Base-by-base conservation (phyloP, 1,140 invertebrate species). In the Aphelinus certus region DNA sequence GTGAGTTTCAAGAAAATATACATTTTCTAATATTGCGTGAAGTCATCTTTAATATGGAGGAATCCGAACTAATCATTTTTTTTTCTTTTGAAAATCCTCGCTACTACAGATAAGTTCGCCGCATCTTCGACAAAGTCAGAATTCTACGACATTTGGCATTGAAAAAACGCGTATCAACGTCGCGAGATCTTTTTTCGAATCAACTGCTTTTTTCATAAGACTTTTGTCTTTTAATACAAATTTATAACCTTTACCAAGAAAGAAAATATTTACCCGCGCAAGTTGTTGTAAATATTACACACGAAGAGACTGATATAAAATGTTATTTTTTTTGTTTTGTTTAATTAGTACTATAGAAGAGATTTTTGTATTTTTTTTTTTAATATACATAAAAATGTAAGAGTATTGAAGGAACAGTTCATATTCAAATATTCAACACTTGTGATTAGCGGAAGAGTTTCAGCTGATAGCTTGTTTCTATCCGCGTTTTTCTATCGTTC, bases 131-230 rank as follows among this genome's bases (percentile, higher is more conserved):
- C 75, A 62, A 76, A 71, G 64, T 76, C 75, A 56, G 49, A 47
- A 71, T 76, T 67, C 63, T 57, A 72, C 7, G 57, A 71, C 64
- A 45, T 76, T 64, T 76, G 75, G 75, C 75, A 71, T 42, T 76
- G 69, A 76, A 71, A 46, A 67, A 71, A 61, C 47, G 60, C 67
- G 61, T 48, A 53, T 51, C 60, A 56, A 66, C 7, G 48, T 66
- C 26, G 71, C 60, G 53, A 71, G 60, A n/a, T n/a, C 5, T 58
- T 65, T 5, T 51, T 47, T 65, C 65, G 26, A 26, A 47, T 56
- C 7, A 10, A 65, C 53, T 58, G 53, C 60, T 64, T 46, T 73
- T 66, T 72, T 72, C 42, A 43, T 56, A 69, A 55, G 7, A 69
- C 62, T 69, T 26, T 65, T 56, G 48, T 68, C 73, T 68, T 68